Percentiles rank a stretch among this genome's conserved stretches.
Conservation (phyloP, 2,797 vertebrate species). For the Hapalemur alaotrensis region DNA sequence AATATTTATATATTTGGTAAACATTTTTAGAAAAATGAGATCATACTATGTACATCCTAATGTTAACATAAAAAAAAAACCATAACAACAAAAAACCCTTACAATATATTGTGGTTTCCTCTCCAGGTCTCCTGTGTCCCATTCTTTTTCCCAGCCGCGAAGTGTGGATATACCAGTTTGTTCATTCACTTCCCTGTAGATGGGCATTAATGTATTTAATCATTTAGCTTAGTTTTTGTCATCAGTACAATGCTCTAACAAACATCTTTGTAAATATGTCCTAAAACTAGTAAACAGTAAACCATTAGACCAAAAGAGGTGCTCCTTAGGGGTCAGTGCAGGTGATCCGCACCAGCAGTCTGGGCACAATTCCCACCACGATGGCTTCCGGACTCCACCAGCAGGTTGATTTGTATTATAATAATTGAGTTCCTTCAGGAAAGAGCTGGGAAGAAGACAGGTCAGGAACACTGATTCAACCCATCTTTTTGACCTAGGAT, state of each 20-base stretch:
- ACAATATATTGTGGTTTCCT: not conserved
- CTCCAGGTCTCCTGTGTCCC: not conserved
- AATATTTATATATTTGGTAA: not conserved
- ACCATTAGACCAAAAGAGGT: not conserved
- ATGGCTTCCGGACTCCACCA: not conserved
- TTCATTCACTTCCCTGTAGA: not conserved
- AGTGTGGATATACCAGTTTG: not conserved
- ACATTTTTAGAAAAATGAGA: conserved; percentile 7
- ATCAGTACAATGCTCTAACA: not conserved
- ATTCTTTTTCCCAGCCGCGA: not conserved
- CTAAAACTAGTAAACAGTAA: not conserved
- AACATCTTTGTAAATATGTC: not conserved
- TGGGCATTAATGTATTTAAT: not conserved
- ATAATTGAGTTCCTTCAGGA: not conserved
- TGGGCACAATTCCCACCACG: too few relatives aligned
- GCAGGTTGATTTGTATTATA: not conserved
- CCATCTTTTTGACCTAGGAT: not conserved
- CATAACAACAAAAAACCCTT: not conserved
- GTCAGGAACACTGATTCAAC: not conserved
- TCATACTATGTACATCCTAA: not conserved
- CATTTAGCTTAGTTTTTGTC: not conserved
- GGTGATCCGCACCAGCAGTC: not conserved
- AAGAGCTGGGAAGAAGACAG: not conserved
- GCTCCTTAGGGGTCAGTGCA: not conserved
- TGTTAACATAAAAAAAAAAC: not conserved